Percentiles rank a stretch among this genome's conserved stretches.
These are phyloP conservation scores for Synanthedon vespiformis DNA, from an alignment of 2,888 invertebrate species.

Conservation along the genomic window DNA sequence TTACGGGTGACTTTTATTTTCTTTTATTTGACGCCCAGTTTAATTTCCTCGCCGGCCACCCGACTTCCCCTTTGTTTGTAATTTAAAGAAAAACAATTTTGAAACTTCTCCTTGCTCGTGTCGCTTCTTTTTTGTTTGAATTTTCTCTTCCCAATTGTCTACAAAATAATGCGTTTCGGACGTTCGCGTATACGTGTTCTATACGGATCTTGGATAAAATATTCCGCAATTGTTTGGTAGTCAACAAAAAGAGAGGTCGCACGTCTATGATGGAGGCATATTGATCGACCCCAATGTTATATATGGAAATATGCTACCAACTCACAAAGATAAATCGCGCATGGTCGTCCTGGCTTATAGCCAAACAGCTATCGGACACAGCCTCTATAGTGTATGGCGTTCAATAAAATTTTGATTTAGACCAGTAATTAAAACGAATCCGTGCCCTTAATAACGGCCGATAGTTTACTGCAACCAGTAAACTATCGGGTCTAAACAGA, in stretches of 20 bases:
- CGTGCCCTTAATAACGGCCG: too few relatives aligned
- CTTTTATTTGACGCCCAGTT: conserved; percentile 28
- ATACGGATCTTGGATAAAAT: conserved; percentile 13
- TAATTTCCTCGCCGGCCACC: conserved; percentile 30
- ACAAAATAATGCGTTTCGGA: background rate
- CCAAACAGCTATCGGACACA: conserved; percentile 20
- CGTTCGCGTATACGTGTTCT: background rate
- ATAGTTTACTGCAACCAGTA: conserved; percentile 1
- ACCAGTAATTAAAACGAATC: background rate
- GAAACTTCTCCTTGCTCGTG: conserved; percentile 23
- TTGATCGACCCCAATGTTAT: conserved; percentile 18
- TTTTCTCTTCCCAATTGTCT: conserved; percentile 21
- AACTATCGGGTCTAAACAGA: too few relatives aligned
- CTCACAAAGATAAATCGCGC: conserved; percentile 36
- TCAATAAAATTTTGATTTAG: background rate
- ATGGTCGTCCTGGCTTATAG: conserved; percentile 36
- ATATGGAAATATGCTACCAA: conserved; percentile 27
- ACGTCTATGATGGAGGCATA: conserved; percentile 16
- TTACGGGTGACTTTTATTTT: conserved; percentile 23
- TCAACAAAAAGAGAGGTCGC: background rate
- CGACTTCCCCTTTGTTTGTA: conserved; percentile 30
- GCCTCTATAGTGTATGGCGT: background rate
- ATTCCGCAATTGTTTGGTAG: conserved; percentile 9
- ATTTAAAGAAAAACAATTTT: conserved; percentile 43
- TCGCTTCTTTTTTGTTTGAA: conserved; percentile 23